Base-by-base conservation (phyloP, 2,797 vertebrate species). In the Alauda arvensis region DNA sequence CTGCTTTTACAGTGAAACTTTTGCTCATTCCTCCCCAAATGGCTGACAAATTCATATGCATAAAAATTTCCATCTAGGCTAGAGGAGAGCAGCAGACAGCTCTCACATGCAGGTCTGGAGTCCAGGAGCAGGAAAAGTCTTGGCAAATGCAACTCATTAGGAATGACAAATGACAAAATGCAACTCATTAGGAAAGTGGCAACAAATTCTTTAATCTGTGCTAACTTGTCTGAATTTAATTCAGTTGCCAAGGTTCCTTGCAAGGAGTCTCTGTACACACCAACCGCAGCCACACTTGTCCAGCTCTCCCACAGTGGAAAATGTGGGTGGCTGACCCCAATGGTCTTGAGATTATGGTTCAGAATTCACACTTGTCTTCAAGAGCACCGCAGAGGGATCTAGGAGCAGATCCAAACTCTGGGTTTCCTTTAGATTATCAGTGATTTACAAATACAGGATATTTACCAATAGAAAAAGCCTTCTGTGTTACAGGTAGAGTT, bases 21-120 rank as follows among this genome's bases (percentile, higher is more conserved):
- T 40, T 42, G 40, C 40, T 71, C 33, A 37, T 87, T 77, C 24
- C 67, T 39, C 26, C 33, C 9, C 65, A 79, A 70, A 45, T 40
- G 29, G 28, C 45, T 74, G 70, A 59, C 18, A 86, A 83, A 81
- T 42, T 72, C 4, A 3, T 24, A 46, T 0, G 1, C 28, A 71
- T 40, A 68, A 78, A 75, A 66, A 25, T 88, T 71, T 49, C 12
- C 28, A 60, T 34, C 39, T 61, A 61, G 33, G 55, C 23, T 42
- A 33, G 40, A 72, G n/a, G 15, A 61, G 24, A 77, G 18, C 14
- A 48, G 28, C 28, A 89, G 26, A 55, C 14, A 79, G n/a, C 17
- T 82, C 57, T 48, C 42, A 66, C 8, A 39, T 0, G 0, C 8
- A 56, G 26, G 10, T 18, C 49, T 49, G 49, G 25, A 76, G 12